Evolutionary conservation across 2,888 invertebrate species (phyloP), one percentile per base, ranked within the genome.

Genomic region (Trichopria drosophilae): DNA sequence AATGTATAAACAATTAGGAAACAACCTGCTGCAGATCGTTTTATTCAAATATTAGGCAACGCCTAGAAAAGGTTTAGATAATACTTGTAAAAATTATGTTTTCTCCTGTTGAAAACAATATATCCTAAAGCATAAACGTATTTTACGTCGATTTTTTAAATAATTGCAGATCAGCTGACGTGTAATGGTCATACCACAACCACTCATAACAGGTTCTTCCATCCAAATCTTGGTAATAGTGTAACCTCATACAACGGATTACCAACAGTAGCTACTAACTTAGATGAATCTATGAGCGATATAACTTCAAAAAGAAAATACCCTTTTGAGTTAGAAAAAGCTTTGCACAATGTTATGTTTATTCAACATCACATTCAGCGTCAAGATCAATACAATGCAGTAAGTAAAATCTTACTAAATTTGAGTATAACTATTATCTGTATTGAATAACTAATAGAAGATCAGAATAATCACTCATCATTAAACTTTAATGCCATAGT

Each of bases 371-470:
- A 94, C 69, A 92, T 93, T 76, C 90, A 90, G 70, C 82, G 93
- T n/a, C 91, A 93, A 75, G 93, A 94, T 72, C 93, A 93, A 73
- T 94, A 92, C 75, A 92, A 93, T 80, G 92, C 93, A 78, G 94
- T 94, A 78, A 82, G 84, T 32, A 37, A 16, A 28, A 4, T 28
- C 19, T 31, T 12, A 4, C 20, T 15, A 4, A 35, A n/a, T n/a
- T n/a, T n/a, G n/a, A n/a, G n/a, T n/a, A n/a, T n/a, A n/a, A n/a
- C n/a, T n/a, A n/a, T n/a, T n/a, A n/a, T n/a, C n/a, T n/a, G n/a
- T n/a, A n/a, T n/a, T n/a, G n/a, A n/a, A n/a, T n/a, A n/a, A n/a
- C n/a, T n/a, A n/a, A n/a, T n/a, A n/a, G n/a, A n/a, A n/a, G n/a
- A 1, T 3, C 12, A n/a, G 15, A 31, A 31, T n/a, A n/a, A 31